Evolutionary conservation across 2,888 invertebrate species (phyloP).

Genomic region (Agelastica alni): DNA sequence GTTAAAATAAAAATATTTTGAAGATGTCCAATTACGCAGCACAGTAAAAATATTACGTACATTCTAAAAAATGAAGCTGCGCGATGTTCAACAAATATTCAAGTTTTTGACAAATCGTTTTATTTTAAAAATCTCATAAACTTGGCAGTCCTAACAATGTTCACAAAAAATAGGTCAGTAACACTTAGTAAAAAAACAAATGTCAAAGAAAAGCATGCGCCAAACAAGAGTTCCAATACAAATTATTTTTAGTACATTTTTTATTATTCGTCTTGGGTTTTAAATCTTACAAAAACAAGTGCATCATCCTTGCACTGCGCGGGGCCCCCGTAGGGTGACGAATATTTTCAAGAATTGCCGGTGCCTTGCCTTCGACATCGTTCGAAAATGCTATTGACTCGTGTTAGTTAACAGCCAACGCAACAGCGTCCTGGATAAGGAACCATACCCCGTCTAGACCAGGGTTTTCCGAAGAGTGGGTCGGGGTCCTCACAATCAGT

Average conservation of each 20-base stretch:
- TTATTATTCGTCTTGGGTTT: conserved; percentile 43
- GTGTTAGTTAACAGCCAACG: conserved; percentile 22
- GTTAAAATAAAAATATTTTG: no score
- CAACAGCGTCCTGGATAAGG: no score
- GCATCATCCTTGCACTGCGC: conserved; percentile 49
- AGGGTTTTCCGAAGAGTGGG: no score
- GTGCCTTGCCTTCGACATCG: conserved; percentile 6
- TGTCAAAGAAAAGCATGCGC: conserved; percentile 19
- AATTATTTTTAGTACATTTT: conserved; percentile 49
- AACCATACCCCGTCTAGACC: no score
- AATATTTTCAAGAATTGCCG: conserved; percentile 30
- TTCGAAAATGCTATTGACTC: conserved; percentile 23
- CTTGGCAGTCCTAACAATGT: conserved; percentile 17
- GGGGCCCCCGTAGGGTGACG: conserved; percentile 42
- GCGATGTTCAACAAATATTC: no score
- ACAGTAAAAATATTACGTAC: no score
- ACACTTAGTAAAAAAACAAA: conserved; percentile 19
- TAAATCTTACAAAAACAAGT: conserved; percentile 52
- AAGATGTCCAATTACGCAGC: no score
- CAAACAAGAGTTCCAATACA: conserved; percentile 33
- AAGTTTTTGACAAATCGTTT: not conserved
- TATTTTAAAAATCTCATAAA: conserved; percentile 6
- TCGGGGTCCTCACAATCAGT: no score
- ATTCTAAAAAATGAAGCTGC: no score
- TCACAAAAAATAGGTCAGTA: conserved; percentile 22